These are phyloP conservation scores for Oryzias dopingdopingensis DNA, from an alignment of 2,797 vertebrate genomes.

Conservation along the genomic window DNA sequence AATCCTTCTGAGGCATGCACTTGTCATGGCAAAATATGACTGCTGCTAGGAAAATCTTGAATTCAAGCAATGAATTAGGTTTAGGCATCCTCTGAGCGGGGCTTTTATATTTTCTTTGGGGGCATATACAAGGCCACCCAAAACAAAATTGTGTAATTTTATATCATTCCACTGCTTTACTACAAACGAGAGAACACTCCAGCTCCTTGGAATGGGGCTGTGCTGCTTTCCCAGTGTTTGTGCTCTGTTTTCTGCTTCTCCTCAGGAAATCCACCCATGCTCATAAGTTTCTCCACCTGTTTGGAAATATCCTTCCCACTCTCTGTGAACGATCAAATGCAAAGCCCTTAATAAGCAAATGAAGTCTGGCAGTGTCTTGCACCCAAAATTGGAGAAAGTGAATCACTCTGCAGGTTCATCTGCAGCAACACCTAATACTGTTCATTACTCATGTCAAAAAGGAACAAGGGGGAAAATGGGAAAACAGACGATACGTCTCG, in stretches of 20 bases:
- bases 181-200: conserved; percentile 66
- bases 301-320: conserved; percentile 74
- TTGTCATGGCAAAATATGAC: conserved; percentile 68
- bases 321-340: conserved; percentile 70
- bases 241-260: conserved; percentile 70
- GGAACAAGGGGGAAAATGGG: conserved; percentile 49
- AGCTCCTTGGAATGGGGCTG: conserved; percentile 57
- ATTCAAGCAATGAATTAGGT: conserved; percentile 68
- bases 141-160: conserved; percentile 76
- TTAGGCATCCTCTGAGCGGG: conserved; percentile 64
- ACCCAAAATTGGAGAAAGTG: conserved; percentile 61
- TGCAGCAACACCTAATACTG: conserved; percentile 69
- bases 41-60: conserved; percentile 59
- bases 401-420: conserved; percentile 71
- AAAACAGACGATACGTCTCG: conserved; percentile 48
- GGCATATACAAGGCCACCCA: conserved; percentile 75
- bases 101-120: conserved; percentile 69
- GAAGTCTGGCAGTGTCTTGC: conserved; percentile 55
- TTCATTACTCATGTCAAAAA: conserved; percentile 67
- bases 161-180: conserved; percentile 75
- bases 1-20: conserved; percentile 65
- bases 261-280: conserved; percentile 75
- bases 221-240: conserved; percentile 63
- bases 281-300: conserved; percentile 79
- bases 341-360: conserved; percentile 69